These are phyloP conservation scores for Yponomeuta malinellus DNA, from an alignment of 2,888 invertebrate genomes.

Conservation along the genomic window DNA sequence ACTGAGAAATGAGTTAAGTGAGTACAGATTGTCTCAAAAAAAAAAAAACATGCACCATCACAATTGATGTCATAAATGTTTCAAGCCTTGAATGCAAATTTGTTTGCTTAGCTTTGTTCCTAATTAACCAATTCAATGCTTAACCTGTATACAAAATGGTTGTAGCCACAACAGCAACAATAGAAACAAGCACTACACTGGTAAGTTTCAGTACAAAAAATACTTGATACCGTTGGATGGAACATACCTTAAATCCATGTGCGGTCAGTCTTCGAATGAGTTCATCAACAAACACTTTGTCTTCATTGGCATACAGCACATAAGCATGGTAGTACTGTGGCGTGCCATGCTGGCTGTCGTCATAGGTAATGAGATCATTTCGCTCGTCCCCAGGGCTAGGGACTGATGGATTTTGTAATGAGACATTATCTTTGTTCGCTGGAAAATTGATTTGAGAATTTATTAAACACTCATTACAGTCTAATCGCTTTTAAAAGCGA, in stretches of 20 bases:
- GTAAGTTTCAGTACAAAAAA: background rate
- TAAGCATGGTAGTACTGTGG: constrained; percentile 86
- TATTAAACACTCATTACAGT: no score
- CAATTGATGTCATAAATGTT: no score
- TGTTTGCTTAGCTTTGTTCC: no score
- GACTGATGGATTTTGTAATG: constrained; percentile 13
- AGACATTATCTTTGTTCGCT: constrained; percentile 18
- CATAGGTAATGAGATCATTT: constrained; percentile 53
- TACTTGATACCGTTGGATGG: background rate
- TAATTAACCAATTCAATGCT: no score
- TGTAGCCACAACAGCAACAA: no score
- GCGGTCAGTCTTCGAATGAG: constrained; percentile 79
- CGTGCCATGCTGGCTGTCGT: constrained; percentile 66
- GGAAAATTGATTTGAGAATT: background rate
- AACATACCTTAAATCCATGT: constrained; percentile 77
- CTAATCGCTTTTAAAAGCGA: no score
- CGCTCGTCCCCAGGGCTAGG: constrained; percentile 24
- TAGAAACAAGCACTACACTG: no score
- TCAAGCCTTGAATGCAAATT: no score
- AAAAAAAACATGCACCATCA: no score
- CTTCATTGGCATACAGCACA: constrained; percentile 84
- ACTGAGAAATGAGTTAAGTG: constrained; percentile 50
- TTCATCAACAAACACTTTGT: constrained; percentile 80
- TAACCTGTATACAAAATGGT: no score
- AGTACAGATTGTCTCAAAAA: background rate